phyloP scores from a whole-genome alignment of 2,797 vertebrate genomes.

The Tenualosa ilisha region DNA sequence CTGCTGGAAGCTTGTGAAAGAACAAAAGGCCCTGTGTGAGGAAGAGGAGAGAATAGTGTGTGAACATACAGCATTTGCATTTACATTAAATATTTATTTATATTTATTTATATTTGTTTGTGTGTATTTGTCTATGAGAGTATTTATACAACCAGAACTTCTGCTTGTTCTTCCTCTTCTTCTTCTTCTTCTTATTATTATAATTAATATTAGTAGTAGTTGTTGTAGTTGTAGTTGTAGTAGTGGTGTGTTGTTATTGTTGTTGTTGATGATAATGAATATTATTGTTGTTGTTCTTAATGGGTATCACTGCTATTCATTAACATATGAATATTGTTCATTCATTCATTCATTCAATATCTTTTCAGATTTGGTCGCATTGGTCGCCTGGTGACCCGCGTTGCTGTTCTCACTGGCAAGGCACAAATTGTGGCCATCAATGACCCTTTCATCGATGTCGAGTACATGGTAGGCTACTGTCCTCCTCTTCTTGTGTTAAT shows the following conservation, averaged over 20 bases:
- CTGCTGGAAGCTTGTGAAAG: not conserved
- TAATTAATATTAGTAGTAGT: too few relatives aligned
- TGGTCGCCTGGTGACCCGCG: slow-evolving; percentile 92
- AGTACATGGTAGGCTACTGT: slow-evolving; percentile 85
- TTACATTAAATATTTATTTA: not conserved
- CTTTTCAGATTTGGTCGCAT: slow-evolving; percentile 91
- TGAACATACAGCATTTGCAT: not conserved
- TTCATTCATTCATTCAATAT: not conserved
- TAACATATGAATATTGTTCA: not conserved
- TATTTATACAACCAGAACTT: not conserved
- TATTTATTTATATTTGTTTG: not conserved
- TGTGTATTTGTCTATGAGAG: not conserved
- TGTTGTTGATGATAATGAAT: too few relatives aligned
- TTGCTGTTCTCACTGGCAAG: slow-evolving; percentile 77
- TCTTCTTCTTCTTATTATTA: too few relatives aligned
- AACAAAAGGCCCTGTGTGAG: not conserved
- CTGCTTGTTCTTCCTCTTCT: too few relatives aligned
- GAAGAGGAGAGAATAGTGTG: not conserved
- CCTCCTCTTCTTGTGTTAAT: not conserved
- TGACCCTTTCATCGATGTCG: slow-evolving; percentile 95
- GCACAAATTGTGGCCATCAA: slow-evolving; percentile 93
- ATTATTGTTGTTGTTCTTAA: too few relatives aligned
- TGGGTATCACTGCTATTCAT: too few relatives aligned
- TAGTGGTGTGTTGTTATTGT: too few relatives aligned
- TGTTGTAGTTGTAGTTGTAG: too few relatives aligned